Base-by-base conservation (phyloP, 2,113 vertebrate genomes). In the Puntigrus tetrazona region DNA sequence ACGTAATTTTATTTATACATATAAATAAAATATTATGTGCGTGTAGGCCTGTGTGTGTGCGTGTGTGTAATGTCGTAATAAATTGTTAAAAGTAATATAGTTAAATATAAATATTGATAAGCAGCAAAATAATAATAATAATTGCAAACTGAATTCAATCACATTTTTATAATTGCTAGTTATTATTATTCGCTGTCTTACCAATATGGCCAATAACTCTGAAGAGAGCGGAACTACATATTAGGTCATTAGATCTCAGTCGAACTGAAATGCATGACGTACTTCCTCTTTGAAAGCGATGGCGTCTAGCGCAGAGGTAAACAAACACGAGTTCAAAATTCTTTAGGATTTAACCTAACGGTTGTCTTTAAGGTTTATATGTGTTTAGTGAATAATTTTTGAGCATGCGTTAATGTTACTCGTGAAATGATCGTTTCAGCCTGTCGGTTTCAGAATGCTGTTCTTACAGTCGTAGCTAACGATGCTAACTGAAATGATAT, bases 271-370 rank as follows among this genome's bases (percentile, higher is more conserved):
- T 45, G 57, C 13, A 50, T 86, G 50, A 78, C 72, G 78, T 25
- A 86, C 27, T 86, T 88, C 85, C 82, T 82, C 29, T 75, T 90
- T 90, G 80, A 87, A 7, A 55, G 18, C 9, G 87, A 75, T 95
- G 94, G 93, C 93, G 90, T 93, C 94, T 0, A 76, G 6, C 67
- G 20, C 52, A 7, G 87, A 91, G 92, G 94, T 94, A 76, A 2
- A 91, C 89, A 16, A 18, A 5, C 7, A 27, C 16, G 11, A 1
- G 1, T 14, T 34, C 2, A 8, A 25, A 31, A 73, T 43, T 82
- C 1, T 70, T 36, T 50, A 47, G 22, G 7, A 27, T 1, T 3
- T 20, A 52, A n/a, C 11, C 3, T 16, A 50, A 63, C 34, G 2
- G 0, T 1, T 6, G 10, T 18, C 6, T 78, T 59, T n/a, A 25